phyloP scores from a whole-genome alignment of 1,140 invertebrate genomes.

The Drosophila equinoxialis region DNA sequence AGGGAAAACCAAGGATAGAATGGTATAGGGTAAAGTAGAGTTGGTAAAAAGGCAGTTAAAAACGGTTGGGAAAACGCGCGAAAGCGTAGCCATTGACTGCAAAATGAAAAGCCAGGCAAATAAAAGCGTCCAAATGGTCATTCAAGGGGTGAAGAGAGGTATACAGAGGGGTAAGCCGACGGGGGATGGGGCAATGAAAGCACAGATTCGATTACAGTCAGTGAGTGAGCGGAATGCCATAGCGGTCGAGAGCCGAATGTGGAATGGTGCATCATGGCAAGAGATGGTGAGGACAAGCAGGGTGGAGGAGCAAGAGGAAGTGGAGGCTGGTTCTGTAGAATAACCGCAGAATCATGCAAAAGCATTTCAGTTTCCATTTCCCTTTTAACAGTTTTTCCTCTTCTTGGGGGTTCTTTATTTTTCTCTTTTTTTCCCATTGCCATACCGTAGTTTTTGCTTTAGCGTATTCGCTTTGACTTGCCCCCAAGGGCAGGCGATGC shows the following conservation, averaged over 20 bases:
- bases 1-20: not conserved
- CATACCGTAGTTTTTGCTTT: conserved; percentile 31
- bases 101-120: conserved; percentile 74
- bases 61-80: conserved; percentile 69
- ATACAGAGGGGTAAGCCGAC: not conserved
- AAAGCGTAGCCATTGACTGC: conserved; percentile 67
- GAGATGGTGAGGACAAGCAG: not conserved
- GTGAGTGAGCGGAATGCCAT: conserved; percentile 29
- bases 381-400: conserved; percentile 49
- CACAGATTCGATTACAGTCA: conserved; percentile 74
- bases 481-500: not conserved
- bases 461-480: conserved; percentile 59
- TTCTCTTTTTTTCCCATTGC: not conserved
- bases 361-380: conserved; percentile 41
- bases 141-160: conserved; percentile 1
- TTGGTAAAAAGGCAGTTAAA: conserved; percentile 70
- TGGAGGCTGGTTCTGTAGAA: not conserved
- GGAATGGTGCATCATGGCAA: not conserved
- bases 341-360: conserved; percentile 57
- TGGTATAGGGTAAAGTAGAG: not conserved
- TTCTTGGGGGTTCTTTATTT: not conserved
- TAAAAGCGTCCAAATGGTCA: conserved; percentile 55
- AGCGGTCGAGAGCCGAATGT: conserved; percentile 6
- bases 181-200: conserved; percentile 39
- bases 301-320: not conserved